Evolutionary conservation across 2,113 vertebrate species (phyloP).

Genomic region (Lontra canadensis): DNA sequence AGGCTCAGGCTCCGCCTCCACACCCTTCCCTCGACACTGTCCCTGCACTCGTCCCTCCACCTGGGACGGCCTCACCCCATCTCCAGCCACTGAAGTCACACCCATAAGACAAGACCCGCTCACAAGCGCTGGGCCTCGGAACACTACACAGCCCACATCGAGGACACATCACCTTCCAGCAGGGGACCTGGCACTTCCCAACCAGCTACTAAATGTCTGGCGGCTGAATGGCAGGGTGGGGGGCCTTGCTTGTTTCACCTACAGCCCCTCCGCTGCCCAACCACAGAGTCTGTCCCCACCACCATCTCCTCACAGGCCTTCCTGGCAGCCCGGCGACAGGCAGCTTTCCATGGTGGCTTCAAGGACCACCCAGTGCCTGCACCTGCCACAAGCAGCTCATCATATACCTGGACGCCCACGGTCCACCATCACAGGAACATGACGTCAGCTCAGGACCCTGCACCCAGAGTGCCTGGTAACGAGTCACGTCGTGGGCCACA

Average conservation of each 20-base stretch:
- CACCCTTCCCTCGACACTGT: rapidly evolving
- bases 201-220: neutral
- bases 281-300: neutral
- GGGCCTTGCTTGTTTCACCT: neutral
- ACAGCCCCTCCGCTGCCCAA: neutral
- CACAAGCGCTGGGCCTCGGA: rapidly evolving
- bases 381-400: neutral
- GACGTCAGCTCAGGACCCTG: neutral
- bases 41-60: rapidly evolving
- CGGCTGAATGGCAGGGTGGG: rapidly evolving
- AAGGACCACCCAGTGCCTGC: too few relatives aligned
- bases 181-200: rapidly evolving
- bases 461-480: too few relatives aligned
- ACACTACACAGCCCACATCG: neutral
- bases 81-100: too few relatives aligned
- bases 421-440: too few relatives aligned
- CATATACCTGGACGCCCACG: rapidly evolving
- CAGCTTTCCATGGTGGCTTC: neutral
- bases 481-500: too few relatives aligned
- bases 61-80: neutral
- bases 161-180: rapidly evolving
- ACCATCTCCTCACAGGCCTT: neutral
- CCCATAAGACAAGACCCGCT: neutral
- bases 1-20: neutral
- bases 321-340: neutral